Conservation (phyloP, 2,113 vertebrate species). For the Oenanthe oenanthe region DNA sequence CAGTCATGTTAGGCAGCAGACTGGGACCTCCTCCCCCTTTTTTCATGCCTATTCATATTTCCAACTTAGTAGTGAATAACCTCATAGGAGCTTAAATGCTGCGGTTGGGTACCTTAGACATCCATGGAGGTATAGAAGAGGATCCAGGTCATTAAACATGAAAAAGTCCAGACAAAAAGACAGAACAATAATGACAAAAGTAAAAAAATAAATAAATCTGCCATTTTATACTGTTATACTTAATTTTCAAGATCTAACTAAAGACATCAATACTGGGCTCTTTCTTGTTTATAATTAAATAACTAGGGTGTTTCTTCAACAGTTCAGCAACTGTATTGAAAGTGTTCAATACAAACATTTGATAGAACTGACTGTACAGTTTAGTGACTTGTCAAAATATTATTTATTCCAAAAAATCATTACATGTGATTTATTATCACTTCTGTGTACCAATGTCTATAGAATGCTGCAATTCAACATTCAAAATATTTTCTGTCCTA, state of each 20-base stretch:
- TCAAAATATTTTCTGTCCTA: not conserved
- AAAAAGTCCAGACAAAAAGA: not conserved
- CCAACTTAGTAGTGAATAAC: not conserved
- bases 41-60: not conserved
- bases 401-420: not conserved
- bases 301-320: not conserved
- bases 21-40: rapidly evolving
- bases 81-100: not conserved
- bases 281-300: not conserved
- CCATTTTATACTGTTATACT: not conserved
- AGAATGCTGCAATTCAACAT: not conserved
- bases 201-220: not conserved
- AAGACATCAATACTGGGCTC: not conserved
- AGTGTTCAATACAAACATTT: not conserved
- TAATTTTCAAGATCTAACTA: not conserved
- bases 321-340: not conserved
- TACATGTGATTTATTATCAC: not conserved
- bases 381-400: not conserved
- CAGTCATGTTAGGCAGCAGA: not conserved
- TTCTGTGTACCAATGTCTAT: not conserved
- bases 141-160: not conserved
- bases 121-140: not conserved
- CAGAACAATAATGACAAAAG: rapidly evolving
- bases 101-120: not conserved
- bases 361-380: not conserved